Evolutionary conservation across 2,888 invertebrate species (phyloP).

Genomic region (Aporophyla lueneburgensis): DNA sequence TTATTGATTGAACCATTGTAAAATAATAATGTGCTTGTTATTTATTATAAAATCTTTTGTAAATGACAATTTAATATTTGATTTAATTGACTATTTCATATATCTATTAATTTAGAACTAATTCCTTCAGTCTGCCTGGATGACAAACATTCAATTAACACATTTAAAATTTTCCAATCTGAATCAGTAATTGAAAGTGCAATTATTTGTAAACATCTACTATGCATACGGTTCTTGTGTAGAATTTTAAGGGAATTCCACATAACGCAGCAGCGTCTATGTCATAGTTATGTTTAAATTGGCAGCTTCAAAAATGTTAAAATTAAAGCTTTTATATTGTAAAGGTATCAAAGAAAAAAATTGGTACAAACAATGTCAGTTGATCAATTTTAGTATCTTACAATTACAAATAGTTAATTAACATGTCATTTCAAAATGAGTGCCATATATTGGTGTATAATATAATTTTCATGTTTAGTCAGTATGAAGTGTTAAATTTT

Average conservation of each 20-base stretch:
- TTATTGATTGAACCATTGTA: slow-evolving; percentile 8
- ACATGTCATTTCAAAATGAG: slow-evolving; percentile 55
- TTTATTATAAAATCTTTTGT: background rate
- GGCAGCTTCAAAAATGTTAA: slow-evolving; percentile 62
- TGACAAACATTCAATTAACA: background rate
- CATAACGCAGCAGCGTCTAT: slow-evolving; percentile 54
- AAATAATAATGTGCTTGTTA: slow-evolving; percentile 6
- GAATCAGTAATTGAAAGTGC: slow-evolving; percentile 80
- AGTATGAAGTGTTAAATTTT: slow-evolving; percentile 53
- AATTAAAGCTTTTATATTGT: slow-evolving; percentile 24
- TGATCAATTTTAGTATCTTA: slow-evolving; percentile 44
- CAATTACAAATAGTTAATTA: slow-evolving; percentile 39
- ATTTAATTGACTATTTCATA: background rate
- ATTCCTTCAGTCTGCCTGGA: slow-evolving; percentile 17
- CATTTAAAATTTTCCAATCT: slow-evolving; percentile 9
- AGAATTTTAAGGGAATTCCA: slow-evolving; percentile 83
- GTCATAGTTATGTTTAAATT: slow-evolving; percentile 49
- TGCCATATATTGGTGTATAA: slow-evolving; percentile 68
- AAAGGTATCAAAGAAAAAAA: slow-evolving; percentile 38
- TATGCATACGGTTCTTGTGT: slow-evolving; percentile 56
- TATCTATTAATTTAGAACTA: slow-evolving; percentile 8
- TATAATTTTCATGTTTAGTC: slow-evolving; percentile 62
- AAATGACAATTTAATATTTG: slow-evolving; percentile 10
- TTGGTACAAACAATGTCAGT: slow-evolving; percentile 57
- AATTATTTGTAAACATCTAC: slow-evolving; percentile 75